Percentiles rank a stretch among this genome's conserved stretches.
These are phyloP conservation scores for Cistogaster globosa DNA, from an alignment of 2,888 invertebrate species.

Conservation along the genomic window DNA sequence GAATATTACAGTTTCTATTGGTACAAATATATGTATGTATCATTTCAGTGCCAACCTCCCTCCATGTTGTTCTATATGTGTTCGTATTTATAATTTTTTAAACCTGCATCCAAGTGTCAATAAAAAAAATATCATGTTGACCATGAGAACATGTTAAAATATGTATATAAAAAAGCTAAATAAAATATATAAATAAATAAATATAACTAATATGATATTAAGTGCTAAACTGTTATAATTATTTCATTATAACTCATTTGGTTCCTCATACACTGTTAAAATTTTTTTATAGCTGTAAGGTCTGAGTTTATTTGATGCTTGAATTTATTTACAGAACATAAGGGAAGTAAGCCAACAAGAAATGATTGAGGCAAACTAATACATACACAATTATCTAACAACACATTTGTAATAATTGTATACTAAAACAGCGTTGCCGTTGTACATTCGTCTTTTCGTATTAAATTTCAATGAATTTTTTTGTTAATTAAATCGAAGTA, in stretches of 20 bases:
- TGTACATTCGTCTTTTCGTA: too few species aligned
- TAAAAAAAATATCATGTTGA: slow-evolving; percentile 78
- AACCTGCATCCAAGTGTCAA: slow-evolving; percentile 72
- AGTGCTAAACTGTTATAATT: slow-evolving; percentile 77
- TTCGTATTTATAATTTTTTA: slow-evolving; percentile 62
- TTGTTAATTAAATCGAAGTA: too few species aligned
- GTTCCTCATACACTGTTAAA: slow-evolving; percentile 52
- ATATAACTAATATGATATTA: slow-evolving; percentile 72
- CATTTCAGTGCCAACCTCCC: not conserved
- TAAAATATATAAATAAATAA: slow-evolving; percentile 24
- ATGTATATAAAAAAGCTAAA: slow-evolving; percentile 48
- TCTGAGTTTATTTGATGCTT: too few species aligned
- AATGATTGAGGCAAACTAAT: too few species aligned
- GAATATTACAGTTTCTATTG: not conserved
- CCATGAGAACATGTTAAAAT: slow-evolving; percentile 82
- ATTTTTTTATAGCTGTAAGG: not conserved
- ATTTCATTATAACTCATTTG: slow-evolving; percentile 68
- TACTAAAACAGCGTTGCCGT: too few species aligned
- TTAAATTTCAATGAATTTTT: too few species aligned
- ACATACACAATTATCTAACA: too few species aligned
- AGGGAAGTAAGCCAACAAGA: too few species aligned
- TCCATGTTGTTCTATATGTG: slow-evolving; percentile 3
- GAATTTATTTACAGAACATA: too few species aligned
- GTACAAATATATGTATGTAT: too few species aligned
- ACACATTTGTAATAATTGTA: too few species aligned